phyloP scores from a whole-genome alignment of 2,113 vertebrate species.

The Drymodes brunneopygia region DNA sequence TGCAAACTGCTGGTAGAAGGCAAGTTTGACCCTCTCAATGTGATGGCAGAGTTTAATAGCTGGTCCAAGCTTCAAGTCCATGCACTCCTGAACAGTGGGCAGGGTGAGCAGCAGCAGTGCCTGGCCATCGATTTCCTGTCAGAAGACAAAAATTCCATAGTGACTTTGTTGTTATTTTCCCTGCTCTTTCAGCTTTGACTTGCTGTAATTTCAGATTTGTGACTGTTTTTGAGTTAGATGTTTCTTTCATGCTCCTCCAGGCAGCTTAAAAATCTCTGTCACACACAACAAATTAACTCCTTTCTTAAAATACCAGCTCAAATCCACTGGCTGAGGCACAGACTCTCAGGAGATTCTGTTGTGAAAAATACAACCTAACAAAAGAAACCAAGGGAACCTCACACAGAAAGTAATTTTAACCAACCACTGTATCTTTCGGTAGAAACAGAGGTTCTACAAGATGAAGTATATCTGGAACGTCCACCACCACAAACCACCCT shows the following conservation, averaged over 20 bases:
- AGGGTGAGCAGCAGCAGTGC: conserved; percentile 94
- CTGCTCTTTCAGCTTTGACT: neutral
- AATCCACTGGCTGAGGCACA: neutral
- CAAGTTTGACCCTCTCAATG: conserved; percentile 96
- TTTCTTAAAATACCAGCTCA: neutral
- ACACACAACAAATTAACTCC: neutral
- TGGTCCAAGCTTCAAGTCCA: conserved; percentile 97
- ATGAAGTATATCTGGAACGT: neutral
- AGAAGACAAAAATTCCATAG: conserved; percentile 46
- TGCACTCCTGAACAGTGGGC: conserved; percentile 96
- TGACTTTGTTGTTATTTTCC: neutral
- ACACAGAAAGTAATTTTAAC: neutral
- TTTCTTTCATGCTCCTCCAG: neutral
- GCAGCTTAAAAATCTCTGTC: neutral
- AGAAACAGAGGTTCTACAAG: neutral
- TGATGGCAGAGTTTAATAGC: conserved; percentile 98
- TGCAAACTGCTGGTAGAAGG: conserved; percentile 98
- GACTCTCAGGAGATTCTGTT: neutral
- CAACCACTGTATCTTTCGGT: neutral
- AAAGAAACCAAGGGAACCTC: neutral
- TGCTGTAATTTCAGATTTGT: neutral
- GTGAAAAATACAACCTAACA: neutral
- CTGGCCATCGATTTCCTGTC: conserved; percentile 97
- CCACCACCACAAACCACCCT: neutral
- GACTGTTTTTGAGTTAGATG: neutral